Percentiles rank a stretch among this genome's conserved stretches.
Evolutionary conservation across 2,113 vertebrate genomes (phyloP).

Genomic region (Morone saxatilis): DNA sequence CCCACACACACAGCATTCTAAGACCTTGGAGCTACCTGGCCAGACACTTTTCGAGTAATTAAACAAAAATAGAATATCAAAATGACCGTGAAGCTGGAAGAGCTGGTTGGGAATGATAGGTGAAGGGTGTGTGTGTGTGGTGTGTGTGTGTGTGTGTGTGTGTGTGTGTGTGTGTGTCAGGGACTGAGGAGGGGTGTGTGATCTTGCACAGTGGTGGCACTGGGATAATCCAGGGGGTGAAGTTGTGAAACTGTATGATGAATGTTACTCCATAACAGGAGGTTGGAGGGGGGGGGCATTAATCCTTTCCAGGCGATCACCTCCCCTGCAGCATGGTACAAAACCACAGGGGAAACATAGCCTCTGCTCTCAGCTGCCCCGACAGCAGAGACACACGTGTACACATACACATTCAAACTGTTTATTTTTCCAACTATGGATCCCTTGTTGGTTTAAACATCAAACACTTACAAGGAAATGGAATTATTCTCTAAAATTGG

Average conservation of each 20-base stretch:
- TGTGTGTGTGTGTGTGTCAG: neutral
- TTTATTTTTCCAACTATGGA: neutral
- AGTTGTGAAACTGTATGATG: conserved; percentile 54
- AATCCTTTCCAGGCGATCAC: conserved; percentile 56
- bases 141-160: neutral
- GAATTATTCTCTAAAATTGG: neutral
- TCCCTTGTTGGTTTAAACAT: neutral
- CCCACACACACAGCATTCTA: neutral
- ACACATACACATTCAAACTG: conserved; percentile 11
- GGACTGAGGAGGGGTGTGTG: neutral
- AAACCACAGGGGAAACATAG: conserved; percentile 42
- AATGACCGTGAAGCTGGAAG: conserved; percentile 59
- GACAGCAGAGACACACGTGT: conserved; percentile 61
- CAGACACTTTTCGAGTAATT: conserved; percentile 65
- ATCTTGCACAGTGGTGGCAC: conserved; percentile 11
- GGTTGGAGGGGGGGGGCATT: conserved; percentile 40
- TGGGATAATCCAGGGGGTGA: conserved; percentile 47
- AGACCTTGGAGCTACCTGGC: conserved; percentile 40
- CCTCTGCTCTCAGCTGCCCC: conserved; percentile 16
- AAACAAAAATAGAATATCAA: conserved; percentile 67
- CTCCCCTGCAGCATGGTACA: conserved; percentile 38
- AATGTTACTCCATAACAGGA: conserved; percentile 55
- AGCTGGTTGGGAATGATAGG: conserved; percentile 10
- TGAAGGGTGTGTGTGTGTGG: neutral
- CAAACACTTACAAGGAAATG: neutral